phyloP scores from a whole-genome alignment of 2,888 invertebrate genomes.

The Eupithecia insigniata region DNA sequence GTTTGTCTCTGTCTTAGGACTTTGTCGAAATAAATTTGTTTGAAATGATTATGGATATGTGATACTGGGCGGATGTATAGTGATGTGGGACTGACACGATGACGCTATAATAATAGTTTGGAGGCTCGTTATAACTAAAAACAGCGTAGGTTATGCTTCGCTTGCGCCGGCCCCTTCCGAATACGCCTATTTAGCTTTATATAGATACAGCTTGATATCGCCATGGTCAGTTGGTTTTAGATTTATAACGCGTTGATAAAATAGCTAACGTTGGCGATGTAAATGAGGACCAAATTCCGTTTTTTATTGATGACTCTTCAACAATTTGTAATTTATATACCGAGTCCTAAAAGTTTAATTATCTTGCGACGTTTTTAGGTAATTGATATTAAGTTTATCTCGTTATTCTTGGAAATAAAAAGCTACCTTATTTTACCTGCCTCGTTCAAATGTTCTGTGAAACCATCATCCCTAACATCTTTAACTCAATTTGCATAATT shows the following conservation, averaged over 20 bases:
- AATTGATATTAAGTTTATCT: slow-evolving; percentile 19
- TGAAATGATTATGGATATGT: slow-evolving; percentile 69
- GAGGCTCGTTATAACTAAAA: slow-evolving; percentile 79
- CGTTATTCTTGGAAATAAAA: slow-evolving; percentile 27
- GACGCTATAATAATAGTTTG: slow-evolving; percentile 80
- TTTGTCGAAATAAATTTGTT: slow-evolving; percentile 55
- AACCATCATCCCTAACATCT: slow-evolving; percentile 57
- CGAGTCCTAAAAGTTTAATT: slow-evolving; percentile 5
- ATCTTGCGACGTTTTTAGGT: slow-evolving; percentile 10
- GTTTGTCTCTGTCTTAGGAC: slow-evolving; percentile 53
- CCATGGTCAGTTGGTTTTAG: slow-evolving; percentile 56
- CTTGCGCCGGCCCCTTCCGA: slow-evolving; percentile 66
- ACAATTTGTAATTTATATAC: slow-evolving; percentile 6
- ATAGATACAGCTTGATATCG: slow-evolving; percentile 54
- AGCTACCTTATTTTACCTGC: slow-evolving; percentile 28
- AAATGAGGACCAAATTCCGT: slow-evolving; percentile 39
- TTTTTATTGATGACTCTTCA: slow-evolving; percentile 25
- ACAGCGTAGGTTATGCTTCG: slow-evolving; percentile 76
- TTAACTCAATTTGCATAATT: slow-evolving; percentile 66
- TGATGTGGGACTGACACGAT: slow-evolving; percentile 80
- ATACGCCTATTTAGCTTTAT: slow-evolving; percentile 70
- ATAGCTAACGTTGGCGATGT: slow-evolving; percentile 40
- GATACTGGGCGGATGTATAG: slow-evolving; percentile 77
- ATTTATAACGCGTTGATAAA: slow-evolving; percentile 46
- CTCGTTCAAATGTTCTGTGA: slow-evolving; percentile 51